phyloP scores from a whole-genome alignment of 2,888 invertebrate genomes.

The Hirtodrosophila duncani region DNA sequence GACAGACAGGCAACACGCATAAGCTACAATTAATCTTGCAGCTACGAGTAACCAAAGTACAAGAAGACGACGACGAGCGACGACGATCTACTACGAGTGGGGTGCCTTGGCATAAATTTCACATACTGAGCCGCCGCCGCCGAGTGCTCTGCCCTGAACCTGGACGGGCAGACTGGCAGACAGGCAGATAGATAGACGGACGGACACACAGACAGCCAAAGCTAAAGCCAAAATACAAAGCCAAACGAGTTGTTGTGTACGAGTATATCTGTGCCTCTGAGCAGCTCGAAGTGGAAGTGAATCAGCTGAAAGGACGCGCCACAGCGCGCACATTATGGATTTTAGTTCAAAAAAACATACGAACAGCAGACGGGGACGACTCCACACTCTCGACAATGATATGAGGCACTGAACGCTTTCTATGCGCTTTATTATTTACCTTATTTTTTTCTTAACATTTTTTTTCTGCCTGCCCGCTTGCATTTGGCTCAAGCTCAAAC shows the following conservation, averaged over 20 bases:
- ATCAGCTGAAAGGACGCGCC: conserved; percentile 62
- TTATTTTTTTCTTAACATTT: conserved; percentile 35
- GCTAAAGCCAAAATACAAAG: too few relatives aligned
- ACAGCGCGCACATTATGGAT: conserved; percentile 48
- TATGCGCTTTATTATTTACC: conserved; percentile 42
- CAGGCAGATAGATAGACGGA: conserved; percentile 22
- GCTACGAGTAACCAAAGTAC: conserved; percentile 25
- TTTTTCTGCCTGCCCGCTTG: conserved; percentile 14
- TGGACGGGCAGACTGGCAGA: conserved; percentile 24
- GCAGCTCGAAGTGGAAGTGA: too few relatives aligned
- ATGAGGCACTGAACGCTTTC: conserved; percentile 41
- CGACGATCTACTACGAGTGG: conserved; percentile 32
- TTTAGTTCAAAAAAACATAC: conserved; percentile 26
- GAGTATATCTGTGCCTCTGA: conserved; percentile 47
- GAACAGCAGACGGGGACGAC: conserved; percentile 17
- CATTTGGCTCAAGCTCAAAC: conserved; percentile 25
- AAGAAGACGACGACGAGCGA: conserved; percentile 9
- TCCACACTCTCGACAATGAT: conserved; percentile 50
- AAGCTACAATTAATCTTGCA: conserved; percentile 73
- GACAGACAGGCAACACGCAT: conserved; percentile 51
- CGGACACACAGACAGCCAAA: conserved; percentile 34
- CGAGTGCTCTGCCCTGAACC: conserved; percentile 22
- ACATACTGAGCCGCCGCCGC: conserved; percentile 46
- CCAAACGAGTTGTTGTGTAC: conserved; percentile 55
- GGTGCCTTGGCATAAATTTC: conserved; percentile 62